phyloP scores from a whole-genome alignment of 1,140 invertebrate genomes.

The Druon quercuslanigerum region DNA sequence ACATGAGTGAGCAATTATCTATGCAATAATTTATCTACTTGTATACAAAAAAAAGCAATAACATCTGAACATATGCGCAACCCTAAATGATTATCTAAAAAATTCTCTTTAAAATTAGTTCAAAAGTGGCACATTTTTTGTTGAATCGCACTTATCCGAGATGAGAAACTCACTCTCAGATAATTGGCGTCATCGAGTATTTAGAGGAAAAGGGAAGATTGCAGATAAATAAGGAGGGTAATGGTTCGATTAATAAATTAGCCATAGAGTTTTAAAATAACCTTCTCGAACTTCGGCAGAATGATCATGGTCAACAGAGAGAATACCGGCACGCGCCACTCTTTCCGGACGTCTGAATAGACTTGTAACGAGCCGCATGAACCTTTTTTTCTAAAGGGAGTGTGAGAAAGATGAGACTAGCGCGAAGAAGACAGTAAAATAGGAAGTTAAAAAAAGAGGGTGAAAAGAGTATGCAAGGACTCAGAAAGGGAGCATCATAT shows the following conservation, averaged over 20 bases:
- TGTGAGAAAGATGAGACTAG: conserved; percentile 40
- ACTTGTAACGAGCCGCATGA: conserved; percentile 74
- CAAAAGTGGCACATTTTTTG: too few relatives aligned
- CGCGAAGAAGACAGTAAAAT: conserved; percentile 32
- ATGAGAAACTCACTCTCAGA: background rate
- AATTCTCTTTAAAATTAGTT: too few relatives aligned
- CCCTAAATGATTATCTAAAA: too few relatives aligned
- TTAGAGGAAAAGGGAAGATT: conserved; percentile 45
- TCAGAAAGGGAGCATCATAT: conserved; percentile 50
- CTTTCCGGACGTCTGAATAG: conserved; percentile 74
- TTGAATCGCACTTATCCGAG: background rate
- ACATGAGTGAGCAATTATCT: too few relatives aligned
- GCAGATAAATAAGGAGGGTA: conserved; percentile 49
- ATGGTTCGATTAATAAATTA: conserved; percentile 70
- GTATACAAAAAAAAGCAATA: too few relatives aligned
- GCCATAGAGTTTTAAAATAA: conserved; percentile 65
- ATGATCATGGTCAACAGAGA: conserved; percentile 69
- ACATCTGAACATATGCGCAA: too few relatives aligned
- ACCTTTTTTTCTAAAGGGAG: conserved; percentile 51
- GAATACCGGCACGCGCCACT: conserved; percentile 73
- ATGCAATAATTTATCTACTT: too few relatives aligned
- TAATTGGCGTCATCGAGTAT: conserved; percentile 18
- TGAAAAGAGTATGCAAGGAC: conserved; percentile 45
- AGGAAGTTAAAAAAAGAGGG: conserved; percentile 52
- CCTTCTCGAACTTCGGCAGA: conserved; percentile 29